Conservation (phyloP, 2,888 invertebrate genomes). For the Gortyna flavago region DNA sequence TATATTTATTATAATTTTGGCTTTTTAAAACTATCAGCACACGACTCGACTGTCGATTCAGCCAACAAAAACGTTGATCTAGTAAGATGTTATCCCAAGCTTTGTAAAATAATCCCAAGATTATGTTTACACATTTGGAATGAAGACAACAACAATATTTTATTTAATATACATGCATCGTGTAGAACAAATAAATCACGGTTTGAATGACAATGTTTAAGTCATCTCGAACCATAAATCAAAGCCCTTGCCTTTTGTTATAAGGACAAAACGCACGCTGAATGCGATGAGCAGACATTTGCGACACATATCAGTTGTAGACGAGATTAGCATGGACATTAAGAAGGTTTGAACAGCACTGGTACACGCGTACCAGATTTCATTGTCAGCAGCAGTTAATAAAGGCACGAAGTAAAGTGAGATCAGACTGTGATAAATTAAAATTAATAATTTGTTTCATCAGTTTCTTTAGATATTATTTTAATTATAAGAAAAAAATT, state of each 20-base stretch:
- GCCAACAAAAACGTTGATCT: background rate
- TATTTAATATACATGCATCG: background rate
- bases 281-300: conserved; percentile 45
- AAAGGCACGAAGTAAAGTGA: background rate
- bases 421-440: background rate
- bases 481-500: background rate
- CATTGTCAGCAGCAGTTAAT: conserved; percentile 5
- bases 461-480: background rate
- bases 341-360: conserved; percentile 16
- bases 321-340: conserved; percentile 54
- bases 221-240: conserved; percentile 56
- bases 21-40: background rate
- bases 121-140: background rate
- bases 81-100: background rate
- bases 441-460: background rate
- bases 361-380: conserved; percentile 23
- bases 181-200: conserved; percentile 30
- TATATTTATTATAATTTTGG: background rate
- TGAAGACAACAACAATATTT: background rate
- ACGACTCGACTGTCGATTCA: background rate
- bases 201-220: conserved; percentile 47
- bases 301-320: conserved; percentile 40
- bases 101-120: background rate
- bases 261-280: conserved; percentile 55
- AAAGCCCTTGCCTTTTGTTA: conserved; percentile 48